Evolutionary conservation across 2,797 vertebrate species (phyloP), one percentile per base, ranked within the genome.

Genomic region (Acanthiza pusilla): DNA sequence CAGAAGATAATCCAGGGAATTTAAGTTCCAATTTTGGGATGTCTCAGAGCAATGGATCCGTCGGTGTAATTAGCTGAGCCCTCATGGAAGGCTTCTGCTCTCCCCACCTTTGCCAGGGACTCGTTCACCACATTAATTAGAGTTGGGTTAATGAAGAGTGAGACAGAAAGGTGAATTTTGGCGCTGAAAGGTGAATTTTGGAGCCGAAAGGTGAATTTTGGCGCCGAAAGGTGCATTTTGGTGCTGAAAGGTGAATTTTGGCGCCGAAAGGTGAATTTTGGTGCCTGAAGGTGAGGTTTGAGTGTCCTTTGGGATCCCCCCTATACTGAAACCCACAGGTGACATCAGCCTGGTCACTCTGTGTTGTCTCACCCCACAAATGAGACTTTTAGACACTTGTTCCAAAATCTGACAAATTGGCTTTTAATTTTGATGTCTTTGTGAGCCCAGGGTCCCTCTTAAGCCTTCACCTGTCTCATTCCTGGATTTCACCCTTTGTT

Each of bases 331-430:
- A 66, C 40, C 32, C 22, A 1, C 43, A 38, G 11, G 23, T 70
- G 68, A 16, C 8, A 0, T 3, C 15, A 17, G 17, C 42, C 25
- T 54, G 81, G 29, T 30, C 58, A 10, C 20, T 80, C 60, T 38
- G 2, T 0, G 0, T 42, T 50, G 21, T 85, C 8, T 54, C 51
- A 42, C 7, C 11, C n/a, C 63, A 7, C 7, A 50, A 36, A 38
- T 19, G 51, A 87, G n/a, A 10, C 11, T 87, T 75, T 54, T 12
- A 32, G 40, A 53, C 13, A 7, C 5, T 51, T 27, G 3, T 13
- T 20, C n/a, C 34, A 29, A 62, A 89, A 67, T 45, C 48, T 74
- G 86, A 76, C 55, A 55, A 54, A 43, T 23, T 8, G 9, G 26
- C 40, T 40, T 53, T 21, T 47, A 2, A n/a, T 87, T 67, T 47